Evolutionary conservation across 92 coral and sea anemone species (phyloP), one percentile per base, ranked within the genome.

Genomic region (Epizoanthus fatuus): DNA sequence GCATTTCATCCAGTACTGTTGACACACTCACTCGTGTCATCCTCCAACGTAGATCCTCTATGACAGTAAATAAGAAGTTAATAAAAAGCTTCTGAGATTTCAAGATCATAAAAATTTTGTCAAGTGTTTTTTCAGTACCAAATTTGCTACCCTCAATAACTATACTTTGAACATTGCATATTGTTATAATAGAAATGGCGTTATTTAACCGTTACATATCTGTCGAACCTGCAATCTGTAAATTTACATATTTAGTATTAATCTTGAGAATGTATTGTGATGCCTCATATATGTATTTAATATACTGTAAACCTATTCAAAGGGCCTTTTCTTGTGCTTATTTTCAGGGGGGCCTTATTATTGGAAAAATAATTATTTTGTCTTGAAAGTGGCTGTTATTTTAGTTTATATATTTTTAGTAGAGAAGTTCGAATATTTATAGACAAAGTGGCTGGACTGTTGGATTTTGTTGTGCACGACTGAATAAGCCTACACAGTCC

Each of bases 391-490:
- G 1, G 35, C 35, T 29, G 35, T 29, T 77, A 84, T 89, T 89
- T 85, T 89, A 89, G 93, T 89, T 89, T 89, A 89, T 89, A 77
- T 77, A 89, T 89, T 89, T 89, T 89, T 89, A 84, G 86, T 79
- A 79, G 90, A 89, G 86, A 79, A 72, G 81, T 90, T 85, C 89
- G 82, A 72, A 89, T 89, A 89, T 89, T 89, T 89, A 89, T 89
- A 89, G 93, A 69, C 93, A 78, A 79, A 89, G 57, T 58, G 49
- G 56, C 82, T 59, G 82, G 82, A 60, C 82, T 59, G 82, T 40
- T 77, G 70, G 82, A 77, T 77, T 35, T 75, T 54, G 32, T 77
- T 59, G 56, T 77, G 79, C 70, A 58, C 4, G n/a, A n/a, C n/a
- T n/a, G n/a, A n/a, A n/a, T n/a, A 59, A 58, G 20, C 55, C 12